Evolutionary conservation across 92 coral and sea anemone species (phyloP), one percentile per base, ranked within the genome.

Genomic region (Phenganax marumi): DNA sequence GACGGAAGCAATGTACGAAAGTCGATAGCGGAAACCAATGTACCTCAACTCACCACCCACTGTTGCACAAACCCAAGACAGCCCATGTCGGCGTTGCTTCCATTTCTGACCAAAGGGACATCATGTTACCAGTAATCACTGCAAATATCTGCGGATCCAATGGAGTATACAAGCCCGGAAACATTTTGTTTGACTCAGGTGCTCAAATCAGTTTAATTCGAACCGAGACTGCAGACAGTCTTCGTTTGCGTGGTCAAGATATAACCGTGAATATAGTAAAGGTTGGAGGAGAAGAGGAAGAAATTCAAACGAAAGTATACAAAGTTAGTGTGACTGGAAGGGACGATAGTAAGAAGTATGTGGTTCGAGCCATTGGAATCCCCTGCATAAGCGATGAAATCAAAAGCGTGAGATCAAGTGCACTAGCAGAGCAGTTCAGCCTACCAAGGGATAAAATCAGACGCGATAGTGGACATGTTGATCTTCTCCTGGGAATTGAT

Each of bases 221-320:
- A 70, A 80, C 76, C 10, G 88, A 88, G 54, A 85, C 89, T 10
- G 89, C 91, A 19, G 90, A 76, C n/a, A 75, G 70, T 64, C 87
- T 89, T 26, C 83, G 90, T 16, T 64, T 86, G 52, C 77, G 69
- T 68, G 89, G 89, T 9, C 76, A 82, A 12, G 87, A 81, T 53
- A 56, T 70, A 60, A 80, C 89, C 0, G 82, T 86, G 22, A 86
- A 88, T 43, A 86, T 89, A 26, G 85, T 85, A 70, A 88, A 85
- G 74, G 88, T 88, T 49, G 88, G 91, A 7, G 81, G 87, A 23
- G 87, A 87, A 33, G 87, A 82, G 68, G 82, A 87, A 71, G 70
- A 51, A 33, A 54, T 89, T 2, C 17, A 61, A 9, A 88, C 89
- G 22, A 80, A 85, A 68, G 84, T 70, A 53, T 88, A 88, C 82